phyloP scores from a whole-genome alignment of 2,888 invertebrate genomes.

The Ormyrus thymus region DNA sequence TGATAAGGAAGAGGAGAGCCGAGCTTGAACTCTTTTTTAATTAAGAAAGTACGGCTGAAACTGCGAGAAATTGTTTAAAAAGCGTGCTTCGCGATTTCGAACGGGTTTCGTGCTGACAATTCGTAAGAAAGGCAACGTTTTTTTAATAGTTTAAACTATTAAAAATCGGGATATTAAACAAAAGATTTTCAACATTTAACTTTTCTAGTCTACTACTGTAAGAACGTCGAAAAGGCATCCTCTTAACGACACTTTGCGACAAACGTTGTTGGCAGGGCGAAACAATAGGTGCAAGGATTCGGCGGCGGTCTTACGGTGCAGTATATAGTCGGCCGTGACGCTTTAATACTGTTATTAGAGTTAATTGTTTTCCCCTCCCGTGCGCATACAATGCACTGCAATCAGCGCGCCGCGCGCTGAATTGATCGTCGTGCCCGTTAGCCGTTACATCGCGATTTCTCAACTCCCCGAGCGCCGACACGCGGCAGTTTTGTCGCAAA shows the following conservation, averaged over 20 bases:
- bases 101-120: too few species aligned
- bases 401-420: conserved; percentile 52
- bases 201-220: too few species aligned
- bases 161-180: too few species aligned
- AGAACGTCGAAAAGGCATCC: too few species aligned
- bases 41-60: too few species aligned
- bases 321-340: conserved; percentile 61
- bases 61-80: background rate
- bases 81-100: background rate
- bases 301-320: background rate
- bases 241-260: too few species aligned
- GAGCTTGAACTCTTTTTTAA: too few species aligned
- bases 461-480: conserved; percentile 12
- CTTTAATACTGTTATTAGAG: conserved; percentile 69
- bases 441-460: conserved; percentile 63
- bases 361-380: conserved; percentile 68
- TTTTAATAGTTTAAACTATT: too few species aligned
- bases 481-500: conserved; percentile 61
- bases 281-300: conserved; percentile 34
- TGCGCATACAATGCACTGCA: conserved; percentile 57
- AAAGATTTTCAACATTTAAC: too few species aligned
- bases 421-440: conserved; percentile 62
- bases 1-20: too few species aligned
- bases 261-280: background rate
- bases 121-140: too few species aligned